Percentiles rank a stretch among this genome's conserved stretches.
Conservation (phyloP, 2,797 vertebrate species). For the Chelon auratus region DNA sequence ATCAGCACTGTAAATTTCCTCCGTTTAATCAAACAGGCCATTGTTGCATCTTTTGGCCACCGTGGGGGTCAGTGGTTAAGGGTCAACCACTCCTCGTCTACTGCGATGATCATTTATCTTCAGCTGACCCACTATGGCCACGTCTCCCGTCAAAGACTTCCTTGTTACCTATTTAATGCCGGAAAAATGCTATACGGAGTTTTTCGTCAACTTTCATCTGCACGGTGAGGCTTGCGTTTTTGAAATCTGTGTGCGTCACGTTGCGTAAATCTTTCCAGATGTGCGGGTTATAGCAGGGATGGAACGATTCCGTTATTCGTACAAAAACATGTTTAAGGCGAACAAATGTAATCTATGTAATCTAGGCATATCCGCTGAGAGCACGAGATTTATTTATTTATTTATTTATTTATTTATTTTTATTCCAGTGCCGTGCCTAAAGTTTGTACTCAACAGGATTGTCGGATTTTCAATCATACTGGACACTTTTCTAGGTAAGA, state of each 20-base stretch:
- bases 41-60: too few species aligned
- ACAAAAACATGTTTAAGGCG: not conserved
- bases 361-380: not conserved
- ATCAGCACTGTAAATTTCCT: too few species aligned
- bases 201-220: conserved; percentile 82
- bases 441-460: conserved; percentile 83
- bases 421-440: conserved; percentile 85
- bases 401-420: not conserved
- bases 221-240: conserved; percentile 80
- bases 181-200: conserved; percentile 85
- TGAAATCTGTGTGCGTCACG: not conserved
- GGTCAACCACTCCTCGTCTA: conserved; percentile 20
- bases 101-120: not conserved
- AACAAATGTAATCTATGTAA: not conserved
- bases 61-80: not conserved
- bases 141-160: conserved; percentile 69
- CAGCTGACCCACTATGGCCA: conserved; percentile 58
- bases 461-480: conserved; percentile 85
- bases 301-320: not conserved
- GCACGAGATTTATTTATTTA: not conserved
- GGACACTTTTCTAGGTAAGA: conserved; percentile 87
- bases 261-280: not conserved
- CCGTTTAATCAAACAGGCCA: too few species aligned
- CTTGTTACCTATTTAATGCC: conserved; percentile 86
- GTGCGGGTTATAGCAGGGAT: not conserved